A percentile compares a stretch with the other conserved stretches of the same genome.
These are phyloP conservation scores for Pelobates cultripes DNA, from an alignment of 2,797 vertebrate genomes.

Conservation along the genomic window DNA sequence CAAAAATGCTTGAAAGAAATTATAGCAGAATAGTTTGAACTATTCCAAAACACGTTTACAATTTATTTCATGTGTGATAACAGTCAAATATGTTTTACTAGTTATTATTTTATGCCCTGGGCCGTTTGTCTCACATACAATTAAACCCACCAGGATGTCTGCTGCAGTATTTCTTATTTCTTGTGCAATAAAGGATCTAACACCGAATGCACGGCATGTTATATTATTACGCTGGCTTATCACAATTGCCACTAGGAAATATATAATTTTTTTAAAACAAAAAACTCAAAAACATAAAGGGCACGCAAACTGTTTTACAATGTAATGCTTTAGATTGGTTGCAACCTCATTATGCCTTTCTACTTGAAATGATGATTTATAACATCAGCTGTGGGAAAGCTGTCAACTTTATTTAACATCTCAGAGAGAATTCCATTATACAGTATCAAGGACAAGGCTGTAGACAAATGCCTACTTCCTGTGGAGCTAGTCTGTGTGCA, in stretches of 20 bases:
- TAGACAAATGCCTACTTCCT: neutral
- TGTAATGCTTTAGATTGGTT: slow-evolving; percentile 3
- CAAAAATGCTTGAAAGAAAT: too few species aligned
- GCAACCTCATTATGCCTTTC: neutral
- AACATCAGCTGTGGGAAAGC: slow-evolving; percentile 4
- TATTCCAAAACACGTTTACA: too few species aligned
- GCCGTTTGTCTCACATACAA: neutral
- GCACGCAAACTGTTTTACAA: neutral
- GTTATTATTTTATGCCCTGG: neutral
- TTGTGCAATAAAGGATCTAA: neutral
- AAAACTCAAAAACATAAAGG: neutral
- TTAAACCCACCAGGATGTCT: neutral
- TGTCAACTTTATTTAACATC: slow-evolving; percentile 2
- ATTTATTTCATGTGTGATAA: neutral
- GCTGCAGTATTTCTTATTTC: neutral
- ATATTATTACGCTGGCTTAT: neutral
- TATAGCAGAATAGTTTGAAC: too few species aligned
- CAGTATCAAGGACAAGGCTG: neutral
- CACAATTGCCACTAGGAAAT: neutral
- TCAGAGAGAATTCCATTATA: neutral
- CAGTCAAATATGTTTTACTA: neutral
- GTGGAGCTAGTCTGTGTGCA: neutral
- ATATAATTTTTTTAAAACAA: neutral
- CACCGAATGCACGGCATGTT: neutral
- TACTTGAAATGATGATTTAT: slow-evolving; percentile 3